Evolutionary conservation across 2,113 vertebrate genomes (phyloP).

Genomic region (Sphaerodactylus townsendi): DNA sequence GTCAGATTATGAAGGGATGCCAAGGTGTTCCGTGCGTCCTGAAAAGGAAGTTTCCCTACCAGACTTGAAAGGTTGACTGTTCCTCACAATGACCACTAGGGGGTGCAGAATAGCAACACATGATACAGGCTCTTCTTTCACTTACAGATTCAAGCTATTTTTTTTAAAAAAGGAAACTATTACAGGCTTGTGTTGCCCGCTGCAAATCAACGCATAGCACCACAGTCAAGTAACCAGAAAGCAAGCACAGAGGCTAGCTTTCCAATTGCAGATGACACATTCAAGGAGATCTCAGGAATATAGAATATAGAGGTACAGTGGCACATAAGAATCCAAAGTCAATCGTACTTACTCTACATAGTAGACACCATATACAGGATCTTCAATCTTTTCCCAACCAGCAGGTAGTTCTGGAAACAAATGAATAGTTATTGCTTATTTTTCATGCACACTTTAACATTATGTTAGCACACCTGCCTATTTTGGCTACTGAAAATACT

Average conservation of each 20-base stretch:
- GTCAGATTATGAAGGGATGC: background rate
- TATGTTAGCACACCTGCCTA: background rate
- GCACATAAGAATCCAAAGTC: background rate
- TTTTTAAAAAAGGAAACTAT: background rate
- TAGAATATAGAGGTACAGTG: fast-evolving
- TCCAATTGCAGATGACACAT: background rate
- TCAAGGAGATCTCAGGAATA: background rate
- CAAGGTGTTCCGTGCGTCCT: background rate
- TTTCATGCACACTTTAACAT: no score
- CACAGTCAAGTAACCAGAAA: background rate
- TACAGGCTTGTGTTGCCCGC: background rate
- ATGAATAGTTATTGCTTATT: slow-evolving; percentile 48
- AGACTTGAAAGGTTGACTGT: background rate
- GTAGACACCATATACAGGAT: slow-evolving; percentile 98
- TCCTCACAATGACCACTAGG: background rate
- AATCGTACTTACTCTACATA: slow-evolving; percentile 97
- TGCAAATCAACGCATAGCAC: background rate
- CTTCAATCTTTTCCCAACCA: slow-evolving; percentile 99
- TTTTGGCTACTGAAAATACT: background rate
- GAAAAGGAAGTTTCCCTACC: background rate
- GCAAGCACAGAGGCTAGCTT: background rate
- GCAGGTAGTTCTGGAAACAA: slow-evolving; percentile 89
- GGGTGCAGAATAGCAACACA: slow-evolving; percentile 6
- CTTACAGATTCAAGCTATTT: background rate
- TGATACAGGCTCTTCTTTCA: background rate